phyloP scores from a whole-genome alignment of 2,888 invertebrate species.

The Chymomyza fuscimana region DNA sequence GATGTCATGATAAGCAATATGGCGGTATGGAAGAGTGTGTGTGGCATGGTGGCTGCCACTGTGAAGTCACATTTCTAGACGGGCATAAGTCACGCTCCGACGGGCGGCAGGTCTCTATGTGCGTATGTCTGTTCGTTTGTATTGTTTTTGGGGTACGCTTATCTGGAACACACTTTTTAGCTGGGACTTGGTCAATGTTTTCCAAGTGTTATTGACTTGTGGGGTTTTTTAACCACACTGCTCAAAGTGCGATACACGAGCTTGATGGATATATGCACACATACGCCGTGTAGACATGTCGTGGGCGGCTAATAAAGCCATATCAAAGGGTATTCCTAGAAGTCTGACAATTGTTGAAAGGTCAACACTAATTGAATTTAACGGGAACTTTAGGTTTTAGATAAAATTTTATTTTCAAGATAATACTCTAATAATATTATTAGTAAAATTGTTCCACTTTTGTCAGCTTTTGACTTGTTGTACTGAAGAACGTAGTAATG shows the following conservation, averaged over 20 bases:
- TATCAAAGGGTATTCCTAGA: background rate
- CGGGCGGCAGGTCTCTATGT: conserved; percentile 16
- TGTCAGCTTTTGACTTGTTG: too few relatives aligned
- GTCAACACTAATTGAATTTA: background rate
- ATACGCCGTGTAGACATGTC: too few relatives aligned
- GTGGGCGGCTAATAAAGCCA: background rate
- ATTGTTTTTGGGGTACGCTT: conserved; percentile 34
- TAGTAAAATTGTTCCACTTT: too few relatives aligned
- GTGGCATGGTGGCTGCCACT: conserved; percentile 3
- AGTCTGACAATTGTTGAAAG: background rate
- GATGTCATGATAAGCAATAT: conserved; percentile 63
- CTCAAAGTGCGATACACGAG: background rate
- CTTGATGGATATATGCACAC: background rate
- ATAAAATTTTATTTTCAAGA: background rate
- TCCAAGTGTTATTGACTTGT: conserved; percentile 59
- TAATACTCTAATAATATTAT: background rate
- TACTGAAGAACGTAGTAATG: too few relatives aligned
- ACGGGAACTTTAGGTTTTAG: background rate
- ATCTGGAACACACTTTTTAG: conserved; percentile 36
- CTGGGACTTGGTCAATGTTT: conserved; percentile 63
- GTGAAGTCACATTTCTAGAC: conserved; percentile 8
- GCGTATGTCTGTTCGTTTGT: background rate
- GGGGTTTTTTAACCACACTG: background rate
- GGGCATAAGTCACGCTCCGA: background rate
- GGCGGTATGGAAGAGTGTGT: conserved; percentile 3